Base-by-base conservation (phyloP, 2,797 vertebrate species). In the Tachyglossus aculeatus region DNA sequence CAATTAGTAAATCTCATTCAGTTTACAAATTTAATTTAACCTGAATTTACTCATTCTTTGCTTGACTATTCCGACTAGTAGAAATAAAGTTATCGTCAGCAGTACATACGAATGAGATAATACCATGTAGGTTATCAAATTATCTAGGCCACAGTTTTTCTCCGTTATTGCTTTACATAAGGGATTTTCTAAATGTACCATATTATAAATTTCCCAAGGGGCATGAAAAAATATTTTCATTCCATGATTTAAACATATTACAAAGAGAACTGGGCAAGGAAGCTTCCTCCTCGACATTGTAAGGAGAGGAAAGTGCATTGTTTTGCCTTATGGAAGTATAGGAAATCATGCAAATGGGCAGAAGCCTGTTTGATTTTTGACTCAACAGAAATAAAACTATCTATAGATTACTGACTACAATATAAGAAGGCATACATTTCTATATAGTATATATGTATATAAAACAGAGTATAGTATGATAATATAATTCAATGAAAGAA, bases 81-180 rank as follows among this genome's bases (percentile, higher is more conserved):
- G 36, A 68, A 50, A 71, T 62, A 52, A 63, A 63, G 45, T 48
- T 67, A 55, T 62, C 54, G 54, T 58, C 36, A 55, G 47, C 10
- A 62, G 55, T 29, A 44, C 9, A 43, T 25, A 39, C 19, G 36
- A 59, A 66, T 74, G 57, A 62, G 31, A 73, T 59, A 57, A 73
- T 60, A 56, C 10, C 44, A 4, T 41, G 7, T 50, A 59, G 47
- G 16, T 65, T 61, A 64, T 70, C 41, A 59, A 58, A 53, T 63
- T 74, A 62, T 34, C 41, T 40, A 21, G 47, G 16, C 21, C 61
- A 68, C 14, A 48, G 14, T 22, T 59, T 65, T 67, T 68, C 24
- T 11, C 19, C 15, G n/a, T 62, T 76, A 68, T 43, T 65, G 33
- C 24, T 82, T 76, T 67, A 71, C 19, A 55, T 21, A 29, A 39